phyloP scores from a whole-genome alignment of 2,797 vertebrate species.

The Ficedula albicollis region DNA sequence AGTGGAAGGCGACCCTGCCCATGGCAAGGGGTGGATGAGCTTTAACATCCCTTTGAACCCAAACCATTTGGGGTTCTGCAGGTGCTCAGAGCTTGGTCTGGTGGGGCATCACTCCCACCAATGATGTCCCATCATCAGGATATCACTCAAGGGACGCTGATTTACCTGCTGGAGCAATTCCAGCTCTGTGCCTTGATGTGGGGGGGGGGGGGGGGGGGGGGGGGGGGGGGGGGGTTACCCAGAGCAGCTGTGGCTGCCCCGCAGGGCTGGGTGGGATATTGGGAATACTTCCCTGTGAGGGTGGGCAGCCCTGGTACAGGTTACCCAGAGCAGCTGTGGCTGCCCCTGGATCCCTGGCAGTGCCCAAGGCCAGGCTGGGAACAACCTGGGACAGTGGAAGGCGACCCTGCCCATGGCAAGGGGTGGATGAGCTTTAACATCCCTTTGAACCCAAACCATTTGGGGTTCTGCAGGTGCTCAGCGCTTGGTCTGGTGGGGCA shows the following conservation, averaged over 20 bases:
- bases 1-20: neutral
- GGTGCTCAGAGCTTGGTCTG: neutral
- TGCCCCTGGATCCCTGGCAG: neutral
- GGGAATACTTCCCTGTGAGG: accelerated
- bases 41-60: too few relatives aligned
- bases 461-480: neutral
- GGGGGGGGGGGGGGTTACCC: too few relatives aligned
- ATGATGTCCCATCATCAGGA: too few relatives aligned
- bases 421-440: too few relatives aligned
- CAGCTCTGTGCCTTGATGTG: neutral
- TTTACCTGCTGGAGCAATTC: constrained; percentile 34
- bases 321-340: neutral
- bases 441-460: too few relatives aligned
- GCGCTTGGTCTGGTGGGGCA: neutral
- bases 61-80: neutral
- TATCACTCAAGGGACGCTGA: neutral
- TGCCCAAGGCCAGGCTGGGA: accelerated
- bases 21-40: too few relatives aligned
- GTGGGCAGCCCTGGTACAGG: accelerated
- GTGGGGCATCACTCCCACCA: neutral
- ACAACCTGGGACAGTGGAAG: accelerated
- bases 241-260: too few relatives aligned
- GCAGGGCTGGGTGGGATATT: accelerated
- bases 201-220: too few relatives aligned
- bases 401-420: neutral